These are phyloP conservation scores for Grapholita molesta DNA, from an alignment of 1,140 invertebrate genomes.

Conservation along the genomic window DNA sequence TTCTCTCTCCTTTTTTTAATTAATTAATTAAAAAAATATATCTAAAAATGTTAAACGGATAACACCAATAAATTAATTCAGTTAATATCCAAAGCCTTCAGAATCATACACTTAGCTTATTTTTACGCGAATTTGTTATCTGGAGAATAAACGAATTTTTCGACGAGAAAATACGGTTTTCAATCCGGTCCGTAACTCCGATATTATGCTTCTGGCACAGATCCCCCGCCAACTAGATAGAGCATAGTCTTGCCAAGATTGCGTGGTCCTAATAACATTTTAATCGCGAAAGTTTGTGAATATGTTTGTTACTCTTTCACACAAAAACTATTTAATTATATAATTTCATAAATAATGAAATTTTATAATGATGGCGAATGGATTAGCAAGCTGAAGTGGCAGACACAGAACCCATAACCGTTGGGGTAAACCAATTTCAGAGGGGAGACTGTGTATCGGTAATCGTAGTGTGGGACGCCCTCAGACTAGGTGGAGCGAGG, in stretches of 20 bases:
- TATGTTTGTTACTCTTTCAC: too few relatives aligned
- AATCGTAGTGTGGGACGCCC: too few relatives aligned
- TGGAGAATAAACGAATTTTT: conserved; percentile 3
- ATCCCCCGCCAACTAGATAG: not conserved
- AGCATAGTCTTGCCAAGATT: not conserved
- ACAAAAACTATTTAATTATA: too few relatives aligned
- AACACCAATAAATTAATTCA: not conserved
- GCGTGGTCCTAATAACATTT: not conserved
- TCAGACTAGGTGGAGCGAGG: too few relatives aligned
- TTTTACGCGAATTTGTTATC: not conserved
- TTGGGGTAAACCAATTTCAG: too few relatives aligned
- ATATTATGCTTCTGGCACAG: not conserved
- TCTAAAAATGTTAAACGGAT: not conserved
- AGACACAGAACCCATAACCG: too few relatives aligned
- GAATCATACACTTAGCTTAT: not conserved
- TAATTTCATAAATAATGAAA: too few relatives aligned
- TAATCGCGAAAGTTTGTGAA: not conserved
- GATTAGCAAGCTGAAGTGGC: too few relatives aligned
- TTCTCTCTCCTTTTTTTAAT: too few relatives aligned
- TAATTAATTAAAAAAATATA: too few relatives aligned
- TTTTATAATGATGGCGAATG: too few relatives aligned
- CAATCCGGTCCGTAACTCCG: conserved; percentile 3
- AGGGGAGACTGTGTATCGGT: too few relatives aligned
- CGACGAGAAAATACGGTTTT: not conserved
- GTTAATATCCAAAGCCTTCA: not conserved